Percentiles rank a stretch among this genome's conserved stretches.
Conservation (phyloP, 2,888 invertebrate genomes). For the Netelia melanura region DNA sequence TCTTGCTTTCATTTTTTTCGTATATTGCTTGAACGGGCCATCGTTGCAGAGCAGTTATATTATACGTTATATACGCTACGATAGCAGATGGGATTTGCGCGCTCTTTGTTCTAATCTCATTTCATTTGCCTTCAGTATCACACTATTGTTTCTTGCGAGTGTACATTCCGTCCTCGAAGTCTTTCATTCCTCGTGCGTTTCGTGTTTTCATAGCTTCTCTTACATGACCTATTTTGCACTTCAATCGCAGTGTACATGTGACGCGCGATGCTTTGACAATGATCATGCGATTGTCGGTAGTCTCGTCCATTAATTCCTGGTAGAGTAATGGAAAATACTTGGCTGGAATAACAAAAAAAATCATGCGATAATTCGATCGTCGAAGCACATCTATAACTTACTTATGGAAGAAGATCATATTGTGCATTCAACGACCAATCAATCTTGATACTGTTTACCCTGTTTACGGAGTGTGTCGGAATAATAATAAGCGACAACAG, state of each 20-base stretch:
- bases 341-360: neutral
- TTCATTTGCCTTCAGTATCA: conserved; percentile 7
- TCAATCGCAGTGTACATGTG: neutral
- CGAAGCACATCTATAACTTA: too few species aligned
- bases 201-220: neutral
- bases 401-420: neutral
- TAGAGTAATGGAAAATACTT: neutral
- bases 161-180: neutral
- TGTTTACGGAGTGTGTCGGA: neutral
- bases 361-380: too few species aligned
- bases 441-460: neutral
- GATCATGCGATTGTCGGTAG: neutral
- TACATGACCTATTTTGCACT: neutral
- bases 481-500: neutral
- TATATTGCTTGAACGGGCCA: conserved; percentile 3
- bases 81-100: conserved; percentile 58
- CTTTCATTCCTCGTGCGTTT: neutral
- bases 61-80: neutral
- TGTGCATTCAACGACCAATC: neutral
- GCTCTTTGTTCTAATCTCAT: conserved; percentile 46
- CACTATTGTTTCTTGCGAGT: neutral
- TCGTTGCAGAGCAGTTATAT: neutral
- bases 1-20: neutral
- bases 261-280: neutral
- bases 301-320: neutral